A percentile compares a stretch with the other conserved stretches of the same genome.
Conservation (phyloP, 2,797 vertebrate genomes). For the Catostomus latipinnis region DNA sequence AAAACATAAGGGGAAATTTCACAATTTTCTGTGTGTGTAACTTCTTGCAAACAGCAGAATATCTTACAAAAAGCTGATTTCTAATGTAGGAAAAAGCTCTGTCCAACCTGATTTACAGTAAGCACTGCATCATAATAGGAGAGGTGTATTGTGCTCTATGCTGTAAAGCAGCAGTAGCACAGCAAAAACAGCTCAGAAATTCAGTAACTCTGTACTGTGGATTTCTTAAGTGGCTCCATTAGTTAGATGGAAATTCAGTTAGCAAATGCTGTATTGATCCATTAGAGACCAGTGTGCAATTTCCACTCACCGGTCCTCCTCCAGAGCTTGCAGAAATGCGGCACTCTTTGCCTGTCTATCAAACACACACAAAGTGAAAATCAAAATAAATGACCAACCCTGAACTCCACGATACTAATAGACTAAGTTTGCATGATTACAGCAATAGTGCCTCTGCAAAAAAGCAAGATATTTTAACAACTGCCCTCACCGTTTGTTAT, state of each 20-base stretch:
- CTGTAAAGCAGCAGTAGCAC: background rate
- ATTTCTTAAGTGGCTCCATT: conserved; percentile 33
- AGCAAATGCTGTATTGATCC: conserved; percentile 14
- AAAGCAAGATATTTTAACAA: background rate
- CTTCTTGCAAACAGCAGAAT: background rate
- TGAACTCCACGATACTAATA: conserved; percentile 1
- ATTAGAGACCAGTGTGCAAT: conserved; percentile 24
- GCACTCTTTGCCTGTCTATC: conserved; percentile 89
- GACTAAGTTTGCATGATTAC: background rate
- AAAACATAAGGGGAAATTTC: background rate
- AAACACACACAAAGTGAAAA: background rate
- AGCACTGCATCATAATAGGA: background rate
- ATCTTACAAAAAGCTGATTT: no score
- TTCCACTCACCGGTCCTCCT: conserved; percentile 88
- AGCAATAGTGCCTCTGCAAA: background rate
- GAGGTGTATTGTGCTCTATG: background rate
- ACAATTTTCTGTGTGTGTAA: background rate
- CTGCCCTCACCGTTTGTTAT: conserved; percentile 81
- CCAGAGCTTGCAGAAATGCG: conserved; percentile 88
- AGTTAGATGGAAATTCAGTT: conserved; percentile 24
- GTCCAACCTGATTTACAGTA: background rate
- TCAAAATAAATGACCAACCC: background rate
- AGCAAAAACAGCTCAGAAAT: background rate
- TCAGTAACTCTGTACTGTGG: conserved; percentile 1
- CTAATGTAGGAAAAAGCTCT: no score